phyloP scores from a whole-genome alignment of 2,797 vertebrate genomes.

The Lagodon rhomboides region DNA sequence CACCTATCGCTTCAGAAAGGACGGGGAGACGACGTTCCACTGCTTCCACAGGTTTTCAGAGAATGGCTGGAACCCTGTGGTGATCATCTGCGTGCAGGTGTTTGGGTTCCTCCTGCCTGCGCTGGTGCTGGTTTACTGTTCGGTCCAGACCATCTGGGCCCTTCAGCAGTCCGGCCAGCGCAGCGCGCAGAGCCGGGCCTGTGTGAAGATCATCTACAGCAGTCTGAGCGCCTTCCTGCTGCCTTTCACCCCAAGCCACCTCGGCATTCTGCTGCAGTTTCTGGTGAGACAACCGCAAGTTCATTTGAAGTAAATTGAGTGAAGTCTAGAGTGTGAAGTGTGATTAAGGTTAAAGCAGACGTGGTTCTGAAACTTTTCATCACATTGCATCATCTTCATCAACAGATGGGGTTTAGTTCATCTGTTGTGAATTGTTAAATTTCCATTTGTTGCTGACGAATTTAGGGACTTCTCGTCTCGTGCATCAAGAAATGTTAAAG shows the following conservation, averaged over 20 bases:
- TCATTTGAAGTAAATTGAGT: background rate
- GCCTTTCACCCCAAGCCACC: slow-evolving; percentile 91
- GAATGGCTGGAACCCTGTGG: slow-evolving; percentile 77
- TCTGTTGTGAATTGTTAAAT: background rate
- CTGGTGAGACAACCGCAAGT: slow-evolving; percentile 80
- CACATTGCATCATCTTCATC: background rate
- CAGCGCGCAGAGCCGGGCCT: slow-evolving; percentile 67
- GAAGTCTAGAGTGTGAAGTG: background rate
- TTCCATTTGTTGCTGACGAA: background rate
- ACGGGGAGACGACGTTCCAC: accelerated
- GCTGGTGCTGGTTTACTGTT: slow-evolving; percentile 86
- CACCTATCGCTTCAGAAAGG: slow-evolving; percentile 74
- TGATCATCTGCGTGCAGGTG: slow-evolving; percentile 86
- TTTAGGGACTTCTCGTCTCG: background rate
- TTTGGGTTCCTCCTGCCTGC: slow-evolving; percentile 92
- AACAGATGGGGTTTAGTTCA: background rate
- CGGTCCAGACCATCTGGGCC: slow-evolving; percentile 81
- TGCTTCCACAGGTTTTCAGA: slow-evolving; percentile 90
- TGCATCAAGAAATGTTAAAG: background rate
- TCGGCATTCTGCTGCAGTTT: slow-evolving; percentile 91
- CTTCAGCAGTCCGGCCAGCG: slow-evolving; percentile 74
- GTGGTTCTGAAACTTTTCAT: background rate
- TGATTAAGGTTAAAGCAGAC: background rate
- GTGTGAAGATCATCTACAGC: slow-evolving; percentile 87
- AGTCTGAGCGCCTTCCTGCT: slow-evolving; percentile 90